Evolutionary conservation across 2,888 invertebrate genomes (phyloP), one percentile per base, ranked within the genome.

Genomic region (Saturnia pavonia): DNA sequence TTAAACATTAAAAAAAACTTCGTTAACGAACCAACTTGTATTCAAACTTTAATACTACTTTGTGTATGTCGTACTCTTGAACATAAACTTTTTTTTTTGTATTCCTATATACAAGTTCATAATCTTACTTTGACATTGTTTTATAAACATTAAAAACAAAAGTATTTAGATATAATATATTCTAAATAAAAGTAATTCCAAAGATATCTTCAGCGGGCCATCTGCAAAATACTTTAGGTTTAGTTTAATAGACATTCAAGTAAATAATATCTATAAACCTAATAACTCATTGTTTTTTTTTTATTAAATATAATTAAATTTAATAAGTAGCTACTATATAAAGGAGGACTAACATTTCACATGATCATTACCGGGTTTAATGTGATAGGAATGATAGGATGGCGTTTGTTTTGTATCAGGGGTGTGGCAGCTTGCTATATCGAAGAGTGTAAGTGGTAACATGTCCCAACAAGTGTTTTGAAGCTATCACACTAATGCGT

Each of bases 401-500:
- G 72, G 69, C 48, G 69, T 71, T 76, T 75, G 77, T 77, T 74
- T 69, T 75, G 73, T 79, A 81, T 76, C 80, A 68, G 67, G 82
- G 85, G 86, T 70, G 85, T 75, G 83, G 81, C 78, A 69, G 76
- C 73, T 75, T 74, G 77, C 78, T 79, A 81, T 83, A 85, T 84
- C 78, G 80, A 79, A 80, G 80, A 85, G 83, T n/a, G n/a, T n/a
- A n/a, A n/a, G n/a, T 85, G 86, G 82, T 80, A 86, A 85, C 86
- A 81, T 82, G 83, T 82, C 80, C 80, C 82, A 84, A 87, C 86
- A 87, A 88, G 87, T 86, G 86, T 84, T 87, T 81, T 81, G 89
- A 91, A 89, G 85, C 80, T 89, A 91, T 91, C 89, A 82, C 81
- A 79, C 83, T 89, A 88, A 90, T 88, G 88, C 86, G 84, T 87